phyloP scores from a whole-genome alignment of 23 tunicate species.

The Phallusia fumigata region DNA sequence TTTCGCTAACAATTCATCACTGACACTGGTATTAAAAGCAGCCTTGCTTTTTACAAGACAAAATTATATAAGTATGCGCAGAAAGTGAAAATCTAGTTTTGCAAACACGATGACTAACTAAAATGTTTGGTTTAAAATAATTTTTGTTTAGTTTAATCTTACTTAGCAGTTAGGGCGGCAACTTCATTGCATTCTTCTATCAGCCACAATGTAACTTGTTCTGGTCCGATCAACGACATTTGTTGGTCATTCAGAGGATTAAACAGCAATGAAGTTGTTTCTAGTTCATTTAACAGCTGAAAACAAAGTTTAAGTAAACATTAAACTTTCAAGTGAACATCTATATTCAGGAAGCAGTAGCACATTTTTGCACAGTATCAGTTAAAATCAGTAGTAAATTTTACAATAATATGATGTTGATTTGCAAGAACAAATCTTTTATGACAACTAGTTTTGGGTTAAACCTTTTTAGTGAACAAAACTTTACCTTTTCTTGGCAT shows the following conservation, averaged over 20 bases:
- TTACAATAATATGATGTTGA: too few species aligned
- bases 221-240: slow-evolving; percentile 43
- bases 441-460: too few species aligned
- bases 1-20: too few species aligned
- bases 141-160: not conserved
- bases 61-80: not conserved
- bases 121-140: not conserved
- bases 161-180: slow-evolving; percentile 39
- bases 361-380: too few species aligned
- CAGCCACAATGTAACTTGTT: slow-evolving; percentile 35
- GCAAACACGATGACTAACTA: not conserved
- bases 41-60: too few species aligned
- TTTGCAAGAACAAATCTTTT: too few species aligned
- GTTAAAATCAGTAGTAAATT: too few species aligned
- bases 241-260: slow-evolving; percentile 66
- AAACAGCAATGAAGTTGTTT: slow-evolving; percentile 42
- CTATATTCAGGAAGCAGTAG: too few species aligned
- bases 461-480: too few species aligned
- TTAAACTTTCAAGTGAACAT: too few species aligned
- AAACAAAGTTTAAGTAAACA: slow-evolving; percentile 11
- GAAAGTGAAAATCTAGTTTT: not conserved
- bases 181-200: slow-evolving; percentile 62
- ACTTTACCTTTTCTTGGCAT: slow-evolving; percentile 54
- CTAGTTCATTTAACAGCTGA: slow-evolving; percentile 38
- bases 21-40: too few species aligned